Evolutionary conservation across 2,113 vertebrate genomes (phyloP), one percentile per base, ranked within the genome.

Genomic region (Amblyornis subalaris): DNA sequence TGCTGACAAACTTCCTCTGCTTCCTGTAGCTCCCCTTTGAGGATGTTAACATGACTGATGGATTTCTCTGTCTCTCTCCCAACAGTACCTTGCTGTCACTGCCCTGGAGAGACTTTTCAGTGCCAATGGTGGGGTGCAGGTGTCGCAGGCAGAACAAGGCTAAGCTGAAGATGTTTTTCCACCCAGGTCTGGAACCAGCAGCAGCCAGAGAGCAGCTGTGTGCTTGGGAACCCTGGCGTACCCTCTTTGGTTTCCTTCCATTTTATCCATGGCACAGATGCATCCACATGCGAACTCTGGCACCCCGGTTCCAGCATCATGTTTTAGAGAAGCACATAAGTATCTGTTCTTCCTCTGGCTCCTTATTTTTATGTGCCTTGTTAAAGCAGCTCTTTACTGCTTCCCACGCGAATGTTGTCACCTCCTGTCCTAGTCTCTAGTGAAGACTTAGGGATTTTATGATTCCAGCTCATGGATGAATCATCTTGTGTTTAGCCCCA

Each of bases 371-470:
- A 66, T 81, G 82, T 66, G 69, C 20, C 74, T 88, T 3, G 1
- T 66, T 74, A 85, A 77, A 92, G 65, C 78, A 95, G 91, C 57
- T 92, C 74, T 78, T 90, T 40, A 9, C 78, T 58, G 93, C 91
- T 95, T 96, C 93, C 93, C 74, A 88, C 70, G 0, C 17, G 0
- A 74, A 74, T 33, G 38, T 62, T 74, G 82, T 85, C 89, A 88
- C 85, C 91, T 73, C 60, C 73, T 0, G 14, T 88, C 91, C 81
- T 44, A 47, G 60, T 45, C 55, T 65, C 36, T 47, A 48, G 55
- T 48, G 85, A 88, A 92, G 45, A 74, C 24, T 87, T 54, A 16
- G 65, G 31, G 47, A 24, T 38, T 95, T 88, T 62, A 33, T 77
- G 61, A 90, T 81, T 85, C 42, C 82, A 81, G 69, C 69, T 76